These are phyloP conservation scores for Trochalopteron elliotii DNA, from an alignment of 2,113 vertebrate genomes.

Conservation along the genomic window DNA sequence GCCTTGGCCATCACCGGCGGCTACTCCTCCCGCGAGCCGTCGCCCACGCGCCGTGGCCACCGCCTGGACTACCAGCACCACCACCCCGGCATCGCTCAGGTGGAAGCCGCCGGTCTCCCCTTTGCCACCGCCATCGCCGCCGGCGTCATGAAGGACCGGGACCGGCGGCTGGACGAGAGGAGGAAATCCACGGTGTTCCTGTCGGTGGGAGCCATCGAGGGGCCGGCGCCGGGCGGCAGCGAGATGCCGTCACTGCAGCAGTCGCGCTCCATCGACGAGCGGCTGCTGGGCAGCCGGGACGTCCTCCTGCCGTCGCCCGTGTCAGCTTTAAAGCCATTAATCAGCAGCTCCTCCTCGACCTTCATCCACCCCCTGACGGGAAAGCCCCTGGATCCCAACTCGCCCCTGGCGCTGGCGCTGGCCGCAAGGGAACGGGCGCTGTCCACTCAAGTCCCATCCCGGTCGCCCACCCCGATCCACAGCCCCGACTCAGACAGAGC, in stretches of 20 bases:
- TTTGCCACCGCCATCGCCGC: conserved; percentile 89
- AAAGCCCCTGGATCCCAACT: conserved; percentile 96
- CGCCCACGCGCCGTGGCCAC: conserved; percentile 87
- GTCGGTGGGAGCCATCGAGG: conserved; percentile 94
- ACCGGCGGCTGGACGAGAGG: conserved; percentile 92
- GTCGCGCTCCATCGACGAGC: conserved; percentile 94
- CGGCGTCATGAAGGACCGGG: conserved; percentile 89
- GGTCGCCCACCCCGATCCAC: conserved; percentile 87
- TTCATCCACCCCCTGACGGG: conserved; percentile 98
- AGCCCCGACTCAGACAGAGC: conserved; percentile 91
- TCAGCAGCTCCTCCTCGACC: conserved; percentile 87
- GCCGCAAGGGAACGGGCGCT: conserved; percentile 96
- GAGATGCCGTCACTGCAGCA: conserved; percentile 91
- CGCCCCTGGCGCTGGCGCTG: conserved; percentile 97
- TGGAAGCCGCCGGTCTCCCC: conserved; percentile 83
- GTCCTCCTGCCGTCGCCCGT: conserved; percentile 92
- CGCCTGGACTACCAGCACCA: conserved; percentile 89
- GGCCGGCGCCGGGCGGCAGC: conserved; percentile 66
- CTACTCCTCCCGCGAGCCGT: conserved; percentile 86
- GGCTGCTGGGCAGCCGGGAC: conserved; percentile 85
- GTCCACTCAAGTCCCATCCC: conserved; percentile 84
- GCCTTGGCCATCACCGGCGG: conserved; percentile 86
- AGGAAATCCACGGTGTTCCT: conserved; percentile 98
- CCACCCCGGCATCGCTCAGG: conserved; percentile 79
- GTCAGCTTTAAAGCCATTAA: conserved; percentile 85